These are phyloP conservation scores for Plutomurus gul DNA, from an alignment of 1,140 invertebrate genomes.

Conservation along the genomic window DNA sequence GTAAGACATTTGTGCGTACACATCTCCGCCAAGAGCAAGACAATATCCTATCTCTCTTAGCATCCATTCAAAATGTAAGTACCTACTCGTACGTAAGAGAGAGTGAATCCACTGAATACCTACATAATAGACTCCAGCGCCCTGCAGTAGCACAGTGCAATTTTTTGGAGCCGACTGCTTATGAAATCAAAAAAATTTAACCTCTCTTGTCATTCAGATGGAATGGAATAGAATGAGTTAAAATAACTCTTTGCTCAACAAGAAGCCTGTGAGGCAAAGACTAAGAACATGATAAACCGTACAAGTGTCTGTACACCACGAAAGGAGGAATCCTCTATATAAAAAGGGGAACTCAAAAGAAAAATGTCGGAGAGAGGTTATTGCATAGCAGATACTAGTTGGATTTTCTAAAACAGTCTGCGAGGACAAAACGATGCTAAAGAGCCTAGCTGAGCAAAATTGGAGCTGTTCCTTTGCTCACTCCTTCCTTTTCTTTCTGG, in stretches of 20 bases:
- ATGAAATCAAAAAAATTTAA: constrained; percentile 21
- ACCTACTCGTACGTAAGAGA: too few relatives aligned
- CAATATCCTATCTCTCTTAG: too few relatives aligned
- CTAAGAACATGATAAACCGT: too few relatives aligned
- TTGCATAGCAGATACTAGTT: background rate
- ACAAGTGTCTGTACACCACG: too few relatives aligned
- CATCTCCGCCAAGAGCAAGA: too few relatives aligned
- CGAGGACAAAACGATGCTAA: constrained; percentile 30
- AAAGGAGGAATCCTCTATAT: background rate
- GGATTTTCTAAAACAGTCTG: too few relatives aligned
- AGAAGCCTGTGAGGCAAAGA: background rate
- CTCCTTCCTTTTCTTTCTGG: constrained; percentile 7
- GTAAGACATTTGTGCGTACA: too few relatives aligned
- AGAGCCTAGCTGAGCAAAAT: background rate
- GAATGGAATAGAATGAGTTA: background rate
- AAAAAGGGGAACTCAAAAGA: background rate
- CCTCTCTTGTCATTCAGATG: constrained; percentile 28
- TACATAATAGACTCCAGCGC: too few relatives aligned
- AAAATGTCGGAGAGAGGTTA: background rate
- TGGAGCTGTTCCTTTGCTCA: background rate
- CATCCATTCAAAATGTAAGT: too few relatives aligned
- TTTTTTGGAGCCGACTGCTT: background rate
- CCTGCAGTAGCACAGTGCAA: too few relatives aligned
- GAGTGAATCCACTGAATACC: background rate
- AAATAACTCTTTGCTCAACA: background rate